These are phyloP conservation scores for Plusia festucae DNA, from an alignment of 2,888 invertebrate genomes.

Conservation along the genomic window DNA sequence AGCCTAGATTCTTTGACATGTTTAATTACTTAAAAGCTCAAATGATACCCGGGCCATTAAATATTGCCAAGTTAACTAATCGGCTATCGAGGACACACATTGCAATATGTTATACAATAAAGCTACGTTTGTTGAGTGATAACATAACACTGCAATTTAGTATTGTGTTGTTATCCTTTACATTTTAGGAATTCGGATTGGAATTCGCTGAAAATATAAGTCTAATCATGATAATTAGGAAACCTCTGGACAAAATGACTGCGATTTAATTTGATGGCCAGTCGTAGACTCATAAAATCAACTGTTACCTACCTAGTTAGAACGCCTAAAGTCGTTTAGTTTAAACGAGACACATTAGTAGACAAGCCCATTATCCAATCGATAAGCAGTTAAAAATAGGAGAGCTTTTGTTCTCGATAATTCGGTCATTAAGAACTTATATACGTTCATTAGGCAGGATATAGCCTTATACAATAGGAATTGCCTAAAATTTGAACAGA, in stretches of 20 bases:
- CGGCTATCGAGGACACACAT: neutral
- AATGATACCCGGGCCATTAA: conserved; percentile 15
- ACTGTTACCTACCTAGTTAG: too few relatives aligned
- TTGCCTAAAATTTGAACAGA: too few relatives aligned
- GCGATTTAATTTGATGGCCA: too few relatives aligned
- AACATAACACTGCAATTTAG: neutral
- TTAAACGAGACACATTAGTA: neutral
- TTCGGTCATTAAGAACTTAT: neutral
- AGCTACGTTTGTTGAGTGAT: neutral
- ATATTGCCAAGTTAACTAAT: conserved; percentile 10
- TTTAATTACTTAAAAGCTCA: conserved; percentile 19
- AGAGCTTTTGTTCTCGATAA: neutral
- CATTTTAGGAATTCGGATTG: neutral
- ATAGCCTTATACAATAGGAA: too few relatives aligned
- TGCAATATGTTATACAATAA: neutral
- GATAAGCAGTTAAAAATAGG: neutral
- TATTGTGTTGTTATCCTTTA: too few relatives aligned
- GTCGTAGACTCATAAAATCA: too few relatives aligned
- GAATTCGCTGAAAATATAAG: neutral
- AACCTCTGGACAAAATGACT: too few relatives aligned
- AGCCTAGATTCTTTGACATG: conserved; percentile 25
- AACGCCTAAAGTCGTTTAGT: neutral
- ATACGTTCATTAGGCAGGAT: neutral
- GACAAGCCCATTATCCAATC: neutral
- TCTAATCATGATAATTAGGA: neutral